These are phyloP conservation scores for Turritopsis dohrnii DNA, from an alignment of 30 jellyfish, hydroid and myxozoan genomes.

Conservation along the genomic window DNA sequence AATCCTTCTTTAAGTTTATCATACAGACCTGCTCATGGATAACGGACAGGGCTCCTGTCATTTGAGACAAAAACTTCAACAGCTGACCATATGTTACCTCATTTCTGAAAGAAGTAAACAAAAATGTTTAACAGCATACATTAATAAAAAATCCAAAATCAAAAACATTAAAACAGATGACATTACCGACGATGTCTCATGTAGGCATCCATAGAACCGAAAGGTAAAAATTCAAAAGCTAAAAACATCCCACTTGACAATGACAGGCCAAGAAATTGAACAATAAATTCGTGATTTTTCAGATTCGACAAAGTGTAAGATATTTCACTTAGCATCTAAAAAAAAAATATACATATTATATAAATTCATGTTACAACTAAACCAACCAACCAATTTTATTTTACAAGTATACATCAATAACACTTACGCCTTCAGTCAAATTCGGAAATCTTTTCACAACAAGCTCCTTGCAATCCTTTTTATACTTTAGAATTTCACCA, in stretches of 20 bases:
- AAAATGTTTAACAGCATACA: neutral
- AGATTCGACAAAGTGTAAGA: neutral
- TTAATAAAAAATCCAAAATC: neutral
- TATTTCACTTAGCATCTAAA: neutral
- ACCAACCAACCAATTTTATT: neutral
- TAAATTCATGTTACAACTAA: too few relatives aligned
- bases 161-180: neutral
- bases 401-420: neutral
- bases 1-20: neutral
- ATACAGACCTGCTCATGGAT: conserved; percentile 23
- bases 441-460: conserved; percentile 20
- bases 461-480: conserved; percentile 10
- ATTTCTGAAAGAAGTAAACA: conserved; percentile 1
- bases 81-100: conserved; percentile 21
- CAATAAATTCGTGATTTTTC: conserved; percentile 20
- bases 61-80: conserved; percentile 23
- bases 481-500: conserved; percentile 29
- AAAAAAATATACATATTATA: neutral
- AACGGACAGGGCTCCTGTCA: conserved; percentile 20
- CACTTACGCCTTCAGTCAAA: conserved; percentile 11
- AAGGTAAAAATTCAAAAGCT: conserved; percentile 65
- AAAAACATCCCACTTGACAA: conserved; percentile 29
- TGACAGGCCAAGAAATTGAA: conserved; percentile 60
- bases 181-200: conserved; percentile 32
- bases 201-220: conserved; percentile 46